Percentiles rank a stretch among this genome's conserved stretches.
Conservation (phyloP, 2,113 vertebrate genomes). For the Danio rerio region GRCz12tu NC_133186.1:45798501-45799000, state of each 20-base stretch:
- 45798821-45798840: conserved; percentile 69
- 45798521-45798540: not conserved
- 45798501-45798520: not conserved
- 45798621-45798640: not conserved
- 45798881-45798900: not conserved
- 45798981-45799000: not conserved
- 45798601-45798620: conserved; percentile 1
- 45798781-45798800: conserved; percentile 63
- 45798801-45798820: conserved; percentile 71
- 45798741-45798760: conserved; percentile 68
- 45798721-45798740: conserved; percentile 37
- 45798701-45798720: not conserved
- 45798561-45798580: not conserved
- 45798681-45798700: not conserved
- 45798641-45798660: not conserved
- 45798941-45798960: not conserved
- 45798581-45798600: not conserved
- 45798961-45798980: not conserved
- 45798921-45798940: conserved; percentile 29
- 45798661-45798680: not conserved
- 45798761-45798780: conserved; percentile 69
- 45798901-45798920: not conserved
- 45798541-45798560: not conserved
- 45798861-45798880: conserved; percentile 79
- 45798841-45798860: conserved; percentile 73